Conservation (phyloP, 2,888 invertebrate species). For the Drosophila setosimentum region DNA sequence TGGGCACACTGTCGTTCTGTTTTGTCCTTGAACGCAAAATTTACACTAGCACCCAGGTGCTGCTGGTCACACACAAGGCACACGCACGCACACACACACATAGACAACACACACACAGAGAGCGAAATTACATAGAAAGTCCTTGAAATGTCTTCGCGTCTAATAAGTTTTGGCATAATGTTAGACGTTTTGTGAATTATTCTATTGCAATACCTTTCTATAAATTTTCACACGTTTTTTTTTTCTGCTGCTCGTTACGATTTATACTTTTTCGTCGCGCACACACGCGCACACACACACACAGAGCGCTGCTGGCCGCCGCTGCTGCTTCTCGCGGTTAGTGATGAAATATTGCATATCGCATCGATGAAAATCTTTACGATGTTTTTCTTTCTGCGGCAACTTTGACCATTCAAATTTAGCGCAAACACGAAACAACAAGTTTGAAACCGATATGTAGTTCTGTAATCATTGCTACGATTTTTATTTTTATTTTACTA, state of each 20-base stretch:
- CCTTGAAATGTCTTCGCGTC: constrained; percentile 50
- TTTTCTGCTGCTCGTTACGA: constrained; percentile 75
- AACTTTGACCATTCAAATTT: constrained; percentile 19
- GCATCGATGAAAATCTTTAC: constrained; percentile 44
- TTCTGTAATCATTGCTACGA: neutral
- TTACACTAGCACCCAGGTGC: constrained; percentile 71
- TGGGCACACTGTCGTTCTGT: constrained; percentile 54
- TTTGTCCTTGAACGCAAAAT: constrained; percentile 83
- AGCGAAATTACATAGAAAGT: constrained; percentile 40
- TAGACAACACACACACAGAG: constrained; percentile 26
- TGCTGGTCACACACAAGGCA: constrained; percentile 54
- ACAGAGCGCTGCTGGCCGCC: constrained; percentile 59
- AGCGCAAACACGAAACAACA: neutral
- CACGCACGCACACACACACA: constrained; percentile 4
- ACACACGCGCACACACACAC: constrained; percentile 67
- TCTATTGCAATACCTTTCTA: constrained; percentile 63
- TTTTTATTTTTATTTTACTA: neutral
- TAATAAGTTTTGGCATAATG: constrained; percentile 13
- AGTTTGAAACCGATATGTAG: neutral
- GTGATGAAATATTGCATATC: constrained; percentile 34
- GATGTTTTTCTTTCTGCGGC: constrained; percentile 11
- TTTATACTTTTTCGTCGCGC: constrained; percentile 76
- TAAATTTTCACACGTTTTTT: constrained; percentile 76
- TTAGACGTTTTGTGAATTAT: constrained; percentile 30
- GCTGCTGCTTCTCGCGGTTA: constrained; percentile 60